phyloP scores from a whole-genome alignment of 2,113 vertebrate species.

The Takifugu flavidus region DNA sequence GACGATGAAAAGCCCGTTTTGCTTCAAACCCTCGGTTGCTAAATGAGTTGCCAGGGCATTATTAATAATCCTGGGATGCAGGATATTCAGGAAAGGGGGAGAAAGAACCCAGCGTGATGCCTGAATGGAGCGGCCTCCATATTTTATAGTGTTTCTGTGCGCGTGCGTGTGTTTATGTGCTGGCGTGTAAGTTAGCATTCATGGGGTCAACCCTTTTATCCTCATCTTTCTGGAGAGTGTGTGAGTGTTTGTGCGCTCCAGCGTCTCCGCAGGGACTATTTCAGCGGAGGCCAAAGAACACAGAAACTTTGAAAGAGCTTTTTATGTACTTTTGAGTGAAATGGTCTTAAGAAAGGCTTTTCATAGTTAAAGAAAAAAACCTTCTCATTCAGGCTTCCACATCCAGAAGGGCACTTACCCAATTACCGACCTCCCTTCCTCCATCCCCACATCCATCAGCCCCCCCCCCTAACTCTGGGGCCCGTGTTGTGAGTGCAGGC shows the following conservation, averaged over 20 bases:
- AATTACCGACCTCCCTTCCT: conserved; percentile 62
- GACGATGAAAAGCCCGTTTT: conserved; percentile 4
- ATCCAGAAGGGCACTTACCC: conserved; percentile 72
- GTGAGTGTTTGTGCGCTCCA: conserved; percentile 65
- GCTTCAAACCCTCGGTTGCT: conserved; percentile 44
- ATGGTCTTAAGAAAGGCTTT: conserved; percentile 68
- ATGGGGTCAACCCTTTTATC: conserved; percentile 71
- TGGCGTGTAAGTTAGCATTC: conserved; percentile 40
- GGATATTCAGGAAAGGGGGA: not conserved
- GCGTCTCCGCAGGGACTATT: conserved; percentile 64
- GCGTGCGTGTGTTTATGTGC: conserved; percentile 1
- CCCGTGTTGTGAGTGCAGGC: conserved; percentile 55
- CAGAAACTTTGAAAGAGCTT: conserved; percentile 72
- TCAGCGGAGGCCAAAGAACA: conserved; percentile 65
- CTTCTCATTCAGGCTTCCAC: conserved; percentile 56
- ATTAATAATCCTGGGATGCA: conserved; percentile 57
- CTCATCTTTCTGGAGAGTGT: conserved; percentile 54
- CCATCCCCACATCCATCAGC: conserved; percentile 57
- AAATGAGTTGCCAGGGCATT: conserved; percentile 57
- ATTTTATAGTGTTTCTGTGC: conserved; percentile 43
- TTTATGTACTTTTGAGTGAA: conserved; percentile 78
- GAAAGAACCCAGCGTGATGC: not conserved
- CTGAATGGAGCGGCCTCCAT: conserved; percentile 53
- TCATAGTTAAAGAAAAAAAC: conserved; percentile 45
- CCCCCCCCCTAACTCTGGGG: conserved; percentile 73